phyloP scores from a whole-genome alignment of 2,797 vertebrate genomes.

The Poeciliopsis presidionis region DNA sequence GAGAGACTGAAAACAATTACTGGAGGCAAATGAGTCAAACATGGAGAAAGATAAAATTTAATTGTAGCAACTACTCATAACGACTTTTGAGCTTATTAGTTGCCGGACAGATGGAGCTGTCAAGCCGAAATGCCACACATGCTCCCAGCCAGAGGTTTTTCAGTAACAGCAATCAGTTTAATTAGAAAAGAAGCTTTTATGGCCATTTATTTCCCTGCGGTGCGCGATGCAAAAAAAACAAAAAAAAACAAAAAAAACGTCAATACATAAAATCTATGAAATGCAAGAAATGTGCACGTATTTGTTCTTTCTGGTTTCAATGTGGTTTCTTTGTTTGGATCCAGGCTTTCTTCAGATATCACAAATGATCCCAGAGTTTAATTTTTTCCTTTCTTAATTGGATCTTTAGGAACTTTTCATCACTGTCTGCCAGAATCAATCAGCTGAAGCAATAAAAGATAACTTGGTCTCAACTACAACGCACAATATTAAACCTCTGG shows the following conservation, averaged over 20 bases:
- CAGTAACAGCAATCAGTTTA: not conserved
- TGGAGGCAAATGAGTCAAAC: not conserved
- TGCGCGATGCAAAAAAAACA: not conserved
- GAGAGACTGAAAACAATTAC: not conserved
- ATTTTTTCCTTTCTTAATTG: not conserved
- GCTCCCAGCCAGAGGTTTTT: not conserved
- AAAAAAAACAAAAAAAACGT: not conserved
- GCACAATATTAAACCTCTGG: not conserved
- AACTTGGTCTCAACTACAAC: not conserved
- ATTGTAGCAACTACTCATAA: not conserved
- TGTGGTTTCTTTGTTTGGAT: not conserved
- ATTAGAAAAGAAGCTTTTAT: not conserved
- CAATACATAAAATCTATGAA: not conserved
- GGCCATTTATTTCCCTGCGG: not conserved
- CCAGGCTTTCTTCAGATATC: not conserved
- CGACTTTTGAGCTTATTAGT: not conserved
- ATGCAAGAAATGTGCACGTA: not conserved
- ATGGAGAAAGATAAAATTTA: not conserved
- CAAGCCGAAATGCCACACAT: not conserved
- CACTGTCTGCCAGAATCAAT: not conserved
- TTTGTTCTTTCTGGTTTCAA: not conserved
- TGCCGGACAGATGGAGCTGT: not conserved
- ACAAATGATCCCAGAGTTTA: not conserved
- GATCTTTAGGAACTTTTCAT: not conserved
- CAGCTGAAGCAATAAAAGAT: not conserved